Evolutionary conservation across 2,888 invertebrate species (phyloP), one percentile per base, ranked within the genome.

Genomic region (Seira sanloemensis): DNA sequence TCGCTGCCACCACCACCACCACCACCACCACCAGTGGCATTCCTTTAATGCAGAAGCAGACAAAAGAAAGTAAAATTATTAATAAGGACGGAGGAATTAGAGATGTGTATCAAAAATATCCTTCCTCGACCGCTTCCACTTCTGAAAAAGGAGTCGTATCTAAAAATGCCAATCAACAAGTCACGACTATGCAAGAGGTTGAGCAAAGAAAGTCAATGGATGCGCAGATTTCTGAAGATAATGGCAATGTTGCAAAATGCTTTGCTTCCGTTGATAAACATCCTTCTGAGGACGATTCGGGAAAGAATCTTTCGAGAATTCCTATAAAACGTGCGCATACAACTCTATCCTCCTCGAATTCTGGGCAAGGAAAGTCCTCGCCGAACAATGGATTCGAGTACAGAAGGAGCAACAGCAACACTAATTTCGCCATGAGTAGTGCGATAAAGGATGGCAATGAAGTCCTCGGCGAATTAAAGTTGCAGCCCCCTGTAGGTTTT

Each of bases 401-500:
- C 71, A 81, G 77, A 46, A 25, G 72, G 18, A 77, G 46, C 16
- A 67, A 68, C 27, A 67, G n/a, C 26, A 25, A 23, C 50, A 62
- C 62, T 19, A 18, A 26, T 26, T 78, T 71, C 54, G 58, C 74
- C 50, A n/a, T n/a, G n/a, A n/a, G n/a, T n/a, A n/a, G n/a, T n/a
- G n/a, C n/a, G n/a, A n/a, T n/a, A n/a, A n/a, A n/a, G n/a, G n/a
- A n/a, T n/a, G 77, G 25, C 68, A 50, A 75, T 58, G 86, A 86
- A 71, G 77, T 74, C 69, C 80, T 86, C 54, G 84, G 74, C 46
- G 78, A 86, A 80, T 78, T 87, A 66, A 83, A 87, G 71, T 75
- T 88, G 78, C 80, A 83, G 54, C 88, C 88, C 78, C 88, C 88
- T 46, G 68, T 80, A 58, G 88, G 86, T 58, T 88, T 88, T 66